Conservation (phyloP, 2,113 vertebrate species). For the Entomyzon cyanotis region DNA sequence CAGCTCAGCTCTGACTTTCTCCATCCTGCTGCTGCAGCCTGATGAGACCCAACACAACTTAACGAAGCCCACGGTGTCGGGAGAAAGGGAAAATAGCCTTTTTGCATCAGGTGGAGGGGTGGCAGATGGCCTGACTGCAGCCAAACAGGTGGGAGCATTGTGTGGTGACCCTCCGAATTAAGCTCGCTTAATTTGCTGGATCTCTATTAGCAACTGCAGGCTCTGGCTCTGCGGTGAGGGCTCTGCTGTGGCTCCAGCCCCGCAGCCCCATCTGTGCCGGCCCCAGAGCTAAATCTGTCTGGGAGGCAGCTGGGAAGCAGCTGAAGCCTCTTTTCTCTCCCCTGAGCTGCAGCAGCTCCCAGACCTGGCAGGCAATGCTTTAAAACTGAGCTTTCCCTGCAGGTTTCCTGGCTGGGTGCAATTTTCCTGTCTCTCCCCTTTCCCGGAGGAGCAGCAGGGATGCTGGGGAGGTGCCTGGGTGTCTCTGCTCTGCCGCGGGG, state of each 20-base stretch:
- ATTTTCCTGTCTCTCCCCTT: not conserved
- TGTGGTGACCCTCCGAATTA: constrained; percentile 58
- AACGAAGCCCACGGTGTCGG: not conserved
- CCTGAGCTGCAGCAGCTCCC: not conserved
- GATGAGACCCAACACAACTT: not conserved
- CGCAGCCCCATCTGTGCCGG: constrained; percentile 65
- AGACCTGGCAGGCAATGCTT: rapidly evolving
- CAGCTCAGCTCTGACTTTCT: not conserved
- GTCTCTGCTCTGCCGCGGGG: not conserved
- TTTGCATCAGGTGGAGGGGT: constrained; percentile 45
- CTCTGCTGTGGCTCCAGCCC: constrained; percentile 20
- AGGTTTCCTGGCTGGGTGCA: not conserved
- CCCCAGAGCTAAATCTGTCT: not conserved
- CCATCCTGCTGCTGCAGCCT: not conserved
- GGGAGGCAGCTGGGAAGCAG: not conserved
- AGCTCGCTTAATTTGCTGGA: constrained; percentile 67
- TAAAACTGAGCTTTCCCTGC: not conserved
- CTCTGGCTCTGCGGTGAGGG: not conserved
- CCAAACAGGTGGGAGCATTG: constrained; percentile 73
- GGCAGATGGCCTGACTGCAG: constrained; percentile 68
- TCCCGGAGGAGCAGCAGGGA: not conserved
- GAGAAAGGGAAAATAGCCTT: constrained; percentile 12
- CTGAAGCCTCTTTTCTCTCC: not conserved
- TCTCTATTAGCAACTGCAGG: constrained; percentile 62
- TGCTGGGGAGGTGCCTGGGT: rapidly evolving